Conservation (phyloP, 2,888 invertebrate genomes). For the Lepidochrysops patricia region DNA sequence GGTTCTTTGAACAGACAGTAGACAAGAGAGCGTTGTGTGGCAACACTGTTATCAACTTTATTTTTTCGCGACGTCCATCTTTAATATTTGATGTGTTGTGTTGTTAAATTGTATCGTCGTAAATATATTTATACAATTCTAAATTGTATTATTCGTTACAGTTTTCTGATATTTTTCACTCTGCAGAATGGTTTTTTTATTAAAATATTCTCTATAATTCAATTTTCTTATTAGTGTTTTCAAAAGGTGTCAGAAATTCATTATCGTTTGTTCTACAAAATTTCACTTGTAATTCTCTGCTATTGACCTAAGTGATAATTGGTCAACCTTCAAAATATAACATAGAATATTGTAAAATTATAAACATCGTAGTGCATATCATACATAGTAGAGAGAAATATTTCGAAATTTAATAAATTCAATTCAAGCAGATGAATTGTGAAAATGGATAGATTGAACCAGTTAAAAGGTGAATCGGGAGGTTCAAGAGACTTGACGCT, state of each 20-base stretch:
- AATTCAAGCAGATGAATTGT: conserved; percentile 60
- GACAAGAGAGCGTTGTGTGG: conserved; percentile 23
- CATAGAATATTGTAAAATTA: conserved; percentile 42
- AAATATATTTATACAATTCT: conserved; percentile 34
- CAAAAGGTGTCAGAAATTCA: conserved; percentile 64
- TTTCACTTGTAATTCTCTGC: conserved; percentile 61
- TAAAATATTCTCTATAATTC: conserved; percentile 18
- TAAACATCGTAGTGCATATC: conserved; percentile 27
- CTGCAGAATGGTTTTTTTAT: conserved; percentile 29
- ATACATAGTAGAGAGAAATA: conserved; percentile 23
- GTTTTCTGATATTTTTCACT: conserved; percentile 23
- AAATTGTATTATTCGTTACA: conserved; percentile 23
- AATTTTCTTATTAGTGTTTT: conserved; percentile 33
- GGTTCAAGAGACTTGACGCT: conserved; percentile 53
- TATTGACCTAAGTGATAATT: conserved; percentile 68
- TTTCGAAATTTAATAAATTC: conserved; percentile 24
- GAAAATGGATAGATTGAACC: conserved; percentile 67
- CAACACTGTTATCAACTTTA: conserved; percentile 54
- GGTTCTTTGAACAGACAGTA: too few relatives aligned
- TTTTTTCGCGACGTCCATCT: conserved; percentile 64
- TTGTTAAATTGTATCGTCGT: conserved; percentile 55
- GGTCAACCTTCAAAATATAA: conserved; percentile 54
- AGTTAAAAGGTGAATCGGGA: conserved; percentile 56
- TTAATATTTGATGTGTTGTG: conserved; percentile 70
- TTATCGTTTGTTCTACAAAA: conserved; percentile 61